These are phyloP conservation scores for Lampris megalopsis DNA, from an alignment of 2,113 vertebrate species.

Conservation along the genomic window DNA sequence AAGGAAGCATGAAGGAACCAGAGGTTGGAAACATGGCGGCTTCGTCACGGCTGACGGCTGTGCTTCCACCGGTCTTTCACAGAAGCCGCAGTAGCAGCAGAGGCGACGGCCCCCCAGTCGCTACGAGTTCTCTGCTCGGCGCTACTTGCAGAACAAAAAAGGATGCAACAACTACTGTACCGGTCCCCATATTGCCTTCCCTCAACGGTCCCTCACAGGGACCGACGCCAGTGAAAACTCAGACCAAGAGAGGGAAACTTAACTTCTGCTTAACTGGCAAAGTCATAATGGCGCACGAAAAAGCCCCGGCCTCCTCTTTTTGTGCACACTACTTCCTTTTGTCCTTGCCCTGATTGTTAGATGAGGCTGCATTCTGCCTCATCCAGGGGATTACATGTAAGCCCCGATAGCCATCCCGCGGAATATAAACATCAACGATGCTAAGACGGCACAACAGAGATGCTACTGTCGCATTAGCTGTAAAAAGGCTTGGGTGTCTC, in stretches of 20 bases:
- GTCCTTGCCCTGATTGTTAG: background rate
- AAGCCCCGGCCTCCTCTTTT: too few species aligned
- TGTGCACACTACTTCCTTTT: background rate
- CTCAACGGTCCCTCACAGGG: too few species aligned
- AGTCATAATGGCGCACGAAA: too few species aligned
- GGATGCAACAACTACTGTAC: conserved; percentile 20
- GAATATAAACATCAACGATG: too few species aligned
- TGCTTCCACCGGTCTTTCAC: conserved; percentile 42
- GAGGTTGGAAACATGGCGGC: conserved; percentile 20
- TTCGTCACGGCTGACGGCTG: conserved; percentile 14
- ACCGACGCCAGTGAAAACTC: too few species aligned
- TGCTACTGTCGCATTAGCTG: too few species aligned
- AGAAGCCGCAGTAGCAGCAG: conserved; percentile 30
- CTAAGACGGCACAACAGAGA: background rate
- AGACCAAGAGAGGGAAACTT: too few species aligned
- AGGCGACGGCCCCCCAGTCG: background rate
- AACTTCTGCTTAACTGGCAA: too few species aligned
- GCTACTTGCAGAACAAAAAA: conserved; percentile 15
- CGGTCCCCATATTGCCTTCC: background rate
- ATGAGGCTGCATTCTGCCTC: background rate
- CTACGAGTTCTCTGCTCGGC: conserved; percentile 37
- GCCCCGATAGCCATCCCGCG: too few species aligned
- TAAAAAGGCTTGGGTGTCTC: too few species aligned
- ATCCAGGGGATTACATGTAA: too few species aligned
- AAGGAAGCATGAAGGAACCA: conserved; percentile 15